Evolutionary conservation across 2,113 vertebrate genomes (phyloP).

Genomic region (Rhea americana): DNA sequence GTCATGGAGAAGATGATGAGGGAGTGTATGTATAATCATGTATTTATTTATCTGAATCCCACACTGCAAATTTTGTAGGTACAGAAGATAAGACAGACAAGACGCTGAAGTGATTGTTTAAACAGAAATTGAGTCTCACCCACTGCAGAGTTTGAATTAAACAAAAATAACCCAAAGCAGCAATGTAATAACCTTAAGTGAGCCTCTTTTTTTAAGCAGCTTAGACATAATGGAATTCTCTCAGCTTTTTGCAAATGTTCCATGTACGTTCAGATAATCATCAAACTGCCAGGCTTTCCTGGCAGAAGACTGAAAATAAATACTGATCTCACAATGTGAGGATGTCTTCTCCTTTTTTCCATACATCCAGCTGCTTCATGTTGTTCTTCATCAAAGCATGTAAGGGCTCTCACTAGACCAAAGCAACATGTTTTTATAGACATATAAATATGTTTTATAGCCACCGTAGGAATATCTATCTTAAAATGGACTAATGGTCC

Average conservation of each 20-base stretch:
- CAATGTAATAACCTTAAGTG: constrained; percentile 68
- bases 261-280: constrained; percentile 65
- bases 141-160: constrained; percentile 68
- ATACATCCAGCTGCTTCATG: background rate
- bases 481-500: constrained; percentile 46
- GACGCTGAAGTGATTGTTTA: constrained; percentile 69
- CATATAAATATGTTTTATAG: constrained; percentile 65
- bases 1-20: constrained; percentile 44
- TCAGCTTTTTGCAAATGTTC: constrained; percentile 54
- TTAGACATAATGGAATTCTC: constrained; percentile 72
- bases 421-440: constrained; percentile 56
- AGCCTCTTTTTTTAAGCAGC: constrained; percentile 65
- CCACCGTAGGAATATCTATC: constrained; percentile 14
- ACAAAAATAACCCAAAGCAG: constrained; percentile 69
- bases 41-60: constrained; percentile 65
- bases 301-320: constrained; percentile 48
- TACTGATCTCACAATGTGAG: constrained; percentile 13
- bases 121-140: constrained; percentile 69
- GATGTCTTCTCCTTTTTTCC: background rate
- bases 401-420: constrained; percentile 43
- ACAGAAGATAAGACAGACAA: constrained; percentile 65
- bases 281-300: constrained; percentile 25
- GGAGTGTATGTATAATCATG: constrained; percentile 44
- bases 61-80: constrained; percentile 45
- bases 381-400: constrained; percentile 36